Conservation (phyloP, 2,888 invertebrate species). For the Drosophila birchii region DNA sequence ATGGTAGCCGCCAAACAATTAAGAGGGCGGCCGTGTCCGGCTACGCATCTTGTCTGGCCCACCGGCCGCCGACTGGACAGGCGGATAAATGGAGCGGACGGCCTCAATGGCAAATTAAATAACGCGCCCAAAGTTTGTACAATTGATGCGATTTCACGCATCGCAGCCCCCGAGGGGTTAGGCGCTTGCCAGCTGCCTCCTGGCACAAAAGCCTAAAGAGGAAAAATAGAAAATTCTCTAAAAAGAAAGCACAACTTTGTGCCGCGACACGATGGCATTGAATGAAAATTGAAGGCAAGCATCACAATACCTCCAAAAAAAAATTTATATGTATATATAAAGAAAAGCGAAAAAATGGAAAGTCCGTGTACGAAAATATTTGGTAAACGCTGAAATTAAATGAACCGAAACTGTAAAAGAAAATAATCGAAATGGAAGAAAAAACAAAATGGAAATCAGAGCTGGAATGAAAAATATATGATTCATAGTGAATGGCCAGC, state of each 20-base stretch:
- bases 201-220: conserved; percentile 26
- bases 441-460: conserved; percentile 5
- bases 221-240: conserved; percentile 29
- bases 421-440: conserved; percentile 27
- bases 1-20: conserved; percentile 32
- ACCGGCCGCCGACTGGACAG: conserved; percentile 38
- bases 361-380: conserved; percentile 25
- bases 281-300: conserved; percentile 39
- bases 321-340: conserved; percentile 26
- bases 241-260: conserved; percentile 28
- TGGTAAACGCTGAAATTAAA: conserved; percentile 54
- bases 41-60: conserved; percentile 9
- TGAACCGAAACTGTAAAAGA: conserved; percentile 58
- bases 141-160: conserved; percentile 79
- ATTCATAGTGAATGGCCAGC: conserved; percentile 3
- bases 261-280: conserved; percentile 37
- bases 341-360: conserved; percentile 29
- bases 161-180: conserved; percentile 68
- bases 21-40: conserved; percentile 22
- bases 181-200: conserved; percentile 39
- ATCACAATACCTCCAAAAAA: conserved; percentile 19
- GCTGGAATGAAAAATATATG: conserved; percentile 4
- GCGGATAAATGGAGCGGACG: conserved; percentile 74
- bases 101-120: conserved; percentile 79
- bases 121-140: conserved; percentile 79